These are phyloP conservation scores for Rhabdomys dilectus DNA, from an alignment of 2,113 vertebrate genomes.

Conservation along the genomic window DNA sequence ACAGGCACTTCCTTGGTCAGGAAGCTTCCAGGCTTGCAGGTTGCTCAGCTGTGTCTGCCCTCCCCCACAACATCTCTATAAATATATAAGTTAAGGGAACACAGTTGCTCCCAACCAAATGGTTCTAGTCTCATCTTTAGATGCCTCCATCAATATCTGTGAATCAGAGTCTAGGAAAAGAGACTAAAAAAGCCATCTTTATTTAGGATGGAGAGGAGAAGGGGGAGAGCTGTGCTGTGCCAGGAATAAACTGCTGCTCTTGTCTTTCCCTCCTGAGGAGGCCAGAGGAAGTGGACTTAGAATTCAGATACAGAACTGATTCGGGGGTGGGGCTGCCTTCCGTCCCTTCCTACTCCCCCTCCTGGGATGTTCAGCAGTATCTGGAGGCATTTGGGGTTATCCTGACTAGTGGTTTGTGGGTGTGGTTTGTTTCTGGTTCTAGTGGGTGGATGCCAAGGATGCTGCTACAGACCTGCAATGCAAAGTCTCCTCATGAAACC, in stretches of 20 bases:
- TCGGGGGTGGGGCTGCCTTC: neutral
- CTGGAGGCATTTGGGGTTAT: neutral
- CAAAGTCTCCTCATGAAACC: neutral
- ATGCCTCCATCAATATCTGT: slow-evolving; percentile 72
- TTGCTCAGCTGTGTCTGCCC: neutral
- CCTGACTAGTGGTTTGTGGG: neutral
- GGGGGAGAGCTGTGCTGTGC: slow-evolving; percentile 60
- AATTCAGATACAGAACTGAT: neutral
- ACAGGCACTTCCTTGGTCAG: neutral
- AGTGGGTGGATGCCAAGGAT: neutral
- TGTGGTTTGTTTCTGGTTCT: neutral
- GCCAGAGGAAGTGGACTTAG: slow-evolving; percentile 54
- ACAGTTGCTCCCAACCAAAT: slow-evolving; percentile 67
- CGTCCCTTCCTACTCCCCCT: neutral
- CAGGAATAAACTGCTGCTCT: slow-evolving; percentile 74
- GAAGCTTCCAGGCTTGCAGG: neutral
- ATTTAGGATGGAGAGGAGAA: slow-evolving; percentile 75
- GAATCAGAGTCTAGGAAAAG: slow-evolving; percentile 78
- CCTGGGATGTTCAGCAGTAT: neutral
- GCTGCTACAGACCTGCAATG: too few relatives aligned
- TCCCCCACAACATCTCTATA: slow-evolving; percentile 26
- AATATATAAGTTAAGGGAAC: slow-evolving; percentile 59
- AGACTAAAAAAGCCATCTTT: slow-evolving; percentile 78
- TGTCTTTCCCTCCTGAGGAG: slow-evolving; percentile 68
- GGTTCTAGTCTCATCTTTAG: slow-evolving; percentile 71